Evolutionary conservation across 53 echinoderm and acorn worm species (phyloP), one percentile per base, ranked within the genome.

Genomic region (Echinarachnius parma): DNA sequence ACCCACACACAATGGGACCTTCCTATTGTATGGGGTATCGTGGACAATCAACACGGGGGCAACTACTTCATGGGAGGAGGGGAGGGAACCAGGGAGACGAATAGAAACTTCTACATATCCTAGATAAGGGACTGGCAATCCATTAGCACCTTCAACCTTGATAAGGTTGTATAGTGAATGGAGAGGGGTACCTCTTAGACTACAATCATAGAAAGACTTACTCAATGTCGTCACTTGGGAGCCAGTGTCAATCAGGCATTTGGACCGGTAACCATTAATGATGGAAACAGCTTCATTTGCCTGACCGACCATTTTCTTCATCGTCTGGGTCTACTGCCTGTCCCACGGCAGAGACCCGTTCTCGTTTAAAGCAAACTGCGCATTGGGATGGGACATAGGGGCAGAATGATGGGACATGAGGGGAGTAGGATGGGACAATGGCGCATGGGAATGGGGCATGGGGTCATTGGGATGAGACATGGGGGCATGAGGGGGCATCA

Each of bases 1-100:
- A 20, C 78, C 78, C 21, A 65, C 64, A 49, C 64, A 56, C 28
- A 65, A 25, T 2, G 78, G 78, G 1, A 78, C 65, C 13, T 54
- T 64, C 31, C 14, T 29, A 46, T 76, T 76, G 30, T 60, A 76
- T 21, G 45, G 32, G 18, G 61, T 76, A 28, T 78, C 66, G 2
- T 29, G 65, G 14, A 78, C 78, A 36, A 78, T 28, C n/a, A 78
- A 15, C 11, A 54, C 66, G 21, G 64, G n/a, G n/a, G n/a, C n/a
- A n/a, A n/a, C n/a, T n/a, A n/a, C n/a, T n/a, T n/a, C n/a, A n/a
- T n/a, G n/a, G n/a, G n/a, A n/a, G n/a, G n/a, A n/a, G 11, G 52
- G 68, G 21, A 68, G 68, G 14, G 68, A 49, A 31, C 68, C 68
- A 14, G 68, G 68, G 32, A 50, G 21, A 15, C 3, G 18, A 21